A percentile compares a stretch with the other conserved stretches of the same genome.
Evolutionary conservation across 2,888 invertebrate species (phyloP).

Genomic region (Caenorhabditis auriculariae): DNA sequence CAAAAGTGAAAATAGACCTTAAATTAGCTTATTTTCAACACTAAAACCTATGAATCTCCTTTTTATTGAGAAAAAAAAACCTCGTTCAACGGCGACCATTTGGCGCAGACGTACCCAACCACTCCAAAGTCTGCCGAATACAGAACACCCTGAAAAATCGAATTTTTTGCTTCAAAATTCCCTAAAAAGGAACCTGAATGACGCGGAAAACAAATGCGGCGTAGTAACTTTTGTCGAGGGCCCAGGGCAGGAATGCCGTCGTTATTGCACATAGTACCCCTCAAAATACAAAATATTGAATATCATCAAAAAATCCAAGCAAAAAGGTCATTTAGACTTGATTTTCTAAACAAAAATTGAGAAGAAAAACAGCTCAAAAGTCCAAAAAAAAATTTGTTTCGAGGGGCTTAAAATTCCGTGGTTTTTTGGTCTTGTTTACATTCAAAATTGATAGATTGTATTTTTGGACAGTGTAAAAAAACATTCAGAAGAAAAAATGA

Average conservation of each 20-base stretch:
- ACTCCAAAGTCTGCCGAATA: slow-evolving; percentile 39
- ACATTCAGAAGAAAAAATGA: no score
- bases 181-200: slow-evolving; percentile 6
- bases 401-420: no score
- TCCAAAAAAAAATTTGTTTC: no score
- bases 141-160: slow-evolving; percentile 19
- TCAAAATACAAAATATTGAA: not conserved
- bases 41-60: not conserved
- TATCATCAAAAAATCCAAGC: no score
- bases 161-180: not conserved
- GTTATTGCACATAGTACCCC: slow-evolving; percentile 17
- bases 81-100: slow-evolving; percentile 31
- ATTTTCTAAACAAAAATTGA: no score
- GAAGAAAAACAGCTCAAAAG: no score
- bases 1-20: no score
- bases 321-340: no score
- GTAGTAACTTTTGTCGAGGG: slow-evolving; percentile 26
- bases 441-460: no score
- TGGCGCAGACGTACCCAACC: slow-evolving; percentile 31
- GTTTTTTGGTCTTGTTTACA: no score
- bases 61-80: not conserved
- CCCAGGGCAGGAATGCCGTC: slow-evolving; percentile 28
- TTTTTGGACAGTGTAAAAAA: no score
- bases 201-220: slow-evolving; percentile 31
- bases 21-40: not conserved